These are phyloP conservation scores for Dyspetes luteomarginatus DNA, from an alignment of 2,888 invertebrate species.

Conservation along the genomic window DNA sequence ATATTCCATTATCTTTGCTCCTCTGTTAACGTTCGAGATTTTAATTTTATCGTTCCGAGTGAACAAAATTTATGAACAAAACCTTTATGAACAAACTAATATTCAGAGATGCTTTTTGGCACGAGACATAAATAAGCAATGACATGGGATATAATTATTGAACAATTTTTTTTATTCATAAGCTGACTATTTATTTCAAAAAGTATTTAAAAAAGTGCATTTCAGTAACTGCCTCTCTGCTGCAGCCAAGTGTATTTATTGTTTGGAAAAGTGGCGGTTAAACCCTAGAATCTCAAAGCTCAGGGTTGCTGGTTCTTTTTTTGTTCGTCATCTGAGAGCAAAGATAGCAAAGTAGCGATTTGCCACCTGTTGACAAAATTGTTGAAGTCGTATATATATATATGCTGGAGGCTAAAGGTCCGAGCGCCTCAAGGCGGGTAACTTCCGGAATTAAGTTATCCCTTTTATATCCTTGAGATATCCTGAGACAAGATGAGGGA, in stretches of 20 bases:
- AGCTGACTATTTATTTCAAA: no score
- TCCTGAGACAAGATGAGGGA: constrained; percentile 17
- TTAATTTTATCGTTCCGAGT: neutral
- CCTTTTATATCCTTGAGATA: constrained; percentile 42
- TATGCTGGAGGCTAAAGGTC: constrained; percentile 20
- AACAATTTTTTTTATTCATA: no score
- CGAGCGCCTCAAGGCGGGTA: constrained; percentile 49
- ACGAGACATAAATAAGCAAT: no score
- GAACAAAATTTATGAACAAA: neutral
- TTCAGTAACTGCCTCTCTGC: neutral
- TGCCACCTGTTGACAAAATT: constrained; percentile 58
- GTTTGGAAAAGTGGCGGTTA: neutral
- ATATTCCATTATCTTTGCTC: neutral
- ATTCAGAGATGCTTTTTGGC: no score
- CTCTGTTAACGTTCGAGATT: neutral
- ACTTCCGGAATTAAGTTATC: constrained; percentile 49
- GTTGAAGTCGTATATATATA: constrained; percentile 8
- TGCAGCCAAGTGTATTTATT: neutral
- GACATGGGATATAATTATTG: no score
- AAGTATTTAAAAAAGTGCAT: neutral
- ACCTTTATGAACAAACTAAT: neutral
- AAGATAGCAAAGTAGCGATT: neutral
- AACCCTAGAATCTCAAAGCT: neutral
- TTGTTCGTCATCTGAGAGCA: neutral
- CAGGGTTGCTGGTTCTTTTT: neutral